Base-by-base conservation (phyloP, 1,140 invertebrate species). In the Drosophila paulistorum region DNA sequence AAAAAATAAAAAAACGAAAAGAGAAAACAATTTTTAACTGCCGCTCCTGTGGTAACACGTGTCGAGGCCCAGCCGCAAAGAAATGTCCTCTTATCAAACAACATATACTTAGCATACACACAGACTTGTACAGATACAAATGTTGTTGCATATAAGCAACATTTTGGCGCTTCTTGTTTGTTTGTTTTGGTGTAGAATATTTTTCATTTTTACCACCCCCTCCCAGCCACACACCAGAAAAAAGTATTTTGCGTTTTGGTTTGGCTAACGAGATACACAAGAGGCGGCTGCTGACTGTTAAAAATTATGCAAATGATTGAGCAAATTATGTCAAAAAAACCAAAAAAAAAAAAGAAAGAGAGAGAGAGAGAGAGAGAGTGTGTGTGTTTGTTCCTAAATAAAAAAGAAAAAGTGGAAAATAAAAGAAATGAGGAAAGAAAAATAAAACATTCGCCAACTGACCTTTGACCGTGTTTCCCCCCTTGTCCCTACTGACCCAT, bases 221-320 rank as follows among this genome's bases (percentile, higher is more conserved):
- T 26, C 23, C 3, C 23, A 2, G 23, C 23, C 23, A 20, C 45
- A 14, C 42, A 0, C n/a, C n/a, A 14, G 5, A 30, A 23, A 51
- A 37, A 37, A 37, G 35, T 10, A 48, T 48, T 48, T 48, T 45
- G 45, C 45, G 45, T 20, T 48, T 42, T 6, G 3, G 35, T 64
- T 67, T 69, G 68, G 60, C 71, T 87, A 89, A 89, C 84, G 83
- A 89, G 79, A 80, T 87, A 41, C 39, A 61, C 45, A 59, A 68
- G 69, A 20, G 33, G 57, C 68, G 67, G 45, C 80, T 79, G 83
- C 84, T 79, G 71, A 72, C 63, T 80, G 64, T 74, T 71, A 70
- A 81, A 87, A 87, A 87, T 87, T 87, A 87, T 87, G 84, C 80
- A 87, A 87, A 87, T 87, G 84, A 87, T 87, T 87, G 84, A 74